Evolutionary conservation across 2,888 invertebrate species (phyloP), one percentile per base, ranked within the genome.

Genomic region (Entomobrya multifasciata): DNA sequence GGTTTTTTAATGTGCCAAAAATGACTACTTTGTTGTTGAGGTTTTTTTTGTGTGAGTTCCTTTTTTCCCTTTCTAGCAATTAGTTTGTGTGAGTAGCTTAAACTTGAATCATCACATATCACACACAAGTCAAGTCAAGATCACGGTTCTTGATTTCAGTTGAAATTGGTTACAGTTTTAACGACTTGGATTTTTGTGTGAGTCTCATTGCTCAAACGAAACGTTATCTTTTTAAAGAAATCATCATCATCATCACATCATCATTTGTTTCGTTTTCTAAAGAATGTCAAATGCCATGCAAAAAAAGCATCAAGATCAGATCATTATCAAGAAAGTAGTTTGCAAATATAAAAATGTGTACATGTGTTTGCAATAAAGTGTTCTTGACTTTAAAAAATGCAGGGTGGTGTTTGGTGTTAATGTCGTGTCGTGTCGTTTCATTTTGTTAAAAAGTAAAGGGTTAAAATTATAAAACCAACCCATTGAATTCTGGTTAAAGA

Each of bases 1-100:
- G 36, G 4, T 36, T 8, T 36, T 36, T 36, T 36, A 36, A 36
- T 36, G 36, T 36, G 36, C 36, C 36, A 36, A 36, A 36, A 36
- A 36, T 36, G 36, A 36, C 36, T 36, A 8, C 36, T 36, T 36
- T n/a, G n/a, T 6, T 36, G 36, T 8, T 36, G 4, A 6, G 36
- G 8, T 36, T 36, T 6, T 36, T 36, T 36, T 8, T 36, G 36
- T 20, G 20, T 36, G 65, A 41, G 65, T 10, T 41, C 44, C 44
- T 70, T 22, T 8, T 65, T 10, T 65, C n/a, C 15, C 8, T 6
- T 22, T 41, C 25, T 20, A 13, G 36, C 67, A 70, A 70, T 70
- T 70, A 70, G 67, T 70, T 70, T 70, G 67, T 13, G 22, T 41
- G 44, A 70, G 67, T 44, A 15, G 67, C 67, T 70, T 70, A 70